These are phyloP conservation scores for Orthonevra nobilis DNA, from an alignment of 2,888 invertebrate genomes.

Conservation along the genomic window DNA sequence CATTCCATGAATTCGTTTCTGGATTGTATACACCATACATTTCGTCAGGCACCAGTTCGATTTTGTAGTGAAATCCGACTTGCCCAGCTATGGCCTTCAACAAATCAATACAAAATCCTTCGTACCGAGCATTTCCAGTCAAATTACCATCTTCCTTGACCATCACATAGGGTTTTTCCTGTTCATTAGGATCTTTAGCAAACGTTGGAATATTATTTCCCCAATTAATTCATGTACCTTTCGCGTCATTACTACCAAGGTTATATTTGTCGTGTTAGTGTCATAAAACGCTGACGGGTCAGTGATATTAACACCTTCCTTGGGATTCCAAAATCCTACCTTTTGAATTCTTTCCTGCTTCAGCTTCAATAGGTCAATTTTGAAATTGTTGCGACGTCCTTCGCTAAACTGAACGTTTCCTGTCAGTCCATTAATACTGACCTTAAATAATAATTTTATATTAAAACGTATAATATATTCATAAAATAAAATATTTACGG, in stretches of 20 bases:
- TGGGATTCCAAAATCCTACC: slow-evolving; percentile 91
- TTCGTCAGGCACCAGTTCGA: slow-evolving; percentile 90
- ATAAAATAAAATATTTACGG: too few relatives aligned
- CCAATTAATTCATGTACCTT: slow-evolving; percentile 82
- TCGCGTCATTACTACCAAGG: slow-evolving; percentile 93
- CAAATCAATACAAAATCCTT: slow-evolving; percentile 95
- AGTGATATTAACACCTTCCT: slow-evolving; percentile 88
- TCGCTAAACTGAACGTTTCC: slow-evolving; percentile 93
- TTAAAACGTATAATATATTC: not conserved
- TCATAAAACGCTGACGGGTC: slow-evolving; percentile 93
- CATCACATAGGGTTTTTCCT: slow-evolving; percentile 96
- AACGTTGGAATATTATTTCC: not conserved
- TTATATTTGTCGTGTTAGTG: slow-evolving; percentile 90
- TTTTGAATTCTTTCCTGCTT: slow-evolving; percentile 89
- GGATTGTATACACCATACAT: slow-evolving; percentile 95
- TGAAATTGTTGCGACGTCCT: slow-evolving; percentile 90
- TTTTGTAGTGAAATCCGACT: slow-evolving; percentile 93
- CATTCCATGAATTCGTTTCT: slow-evolving; percentile 93
- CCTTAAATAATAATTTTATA: slow-evolving; percentile 81
- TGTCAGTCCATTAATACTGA: slow-evolving; percentile 91
- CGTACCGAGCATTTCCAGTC: slow-evolving; percentile 92
- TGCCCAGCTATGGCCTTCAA: slow-evolving; percentile 89
- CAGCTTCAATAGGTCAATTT: slow-evolving; percentile 91
- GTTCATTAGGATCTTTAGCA: slow-evolving; percentile 62
- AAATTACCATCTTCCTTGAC: slow-evolving; percentile 91